Evolutionary conservation across 1,140 invertebrate genomes (phyloP).

Genomic region (Temnothorax curvispinosus): DNA sequence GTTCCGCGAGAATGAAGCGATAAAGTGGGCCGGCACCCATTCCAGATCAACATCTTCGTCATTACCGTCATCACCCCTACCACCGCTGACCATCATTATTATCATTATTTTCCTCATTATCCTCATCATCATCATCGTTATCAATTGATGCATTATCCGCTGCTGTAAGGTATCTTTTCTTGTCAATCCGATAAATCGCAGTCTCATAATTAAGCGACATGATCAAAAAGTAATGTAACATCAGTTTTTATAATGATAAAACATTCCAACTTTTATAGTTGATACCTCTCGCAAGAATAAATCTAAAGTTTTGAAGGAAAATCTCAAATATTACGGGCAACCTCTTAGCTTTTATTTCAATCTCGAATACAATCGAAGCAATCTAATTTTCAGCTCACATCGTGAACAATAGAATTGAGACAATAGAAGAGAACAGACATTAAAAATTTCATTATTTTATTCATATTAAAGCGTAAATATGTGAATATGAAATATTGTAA

Average conservation of each 20-base stretch:
- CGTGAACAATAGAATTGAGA: not conserved
- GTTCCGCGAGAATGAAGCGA: slow-evolving; percentile 73
- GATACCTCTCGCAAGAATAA: not conserved
- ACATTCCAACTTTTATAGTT: not conserved
- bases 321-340: not conserved
- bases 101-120: slow-evolving; percentile 41
- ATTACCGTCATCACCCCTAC: slow-evolving; percentile 49
- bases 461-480: not conserved
- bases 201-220: slow-evolving; percentile 7
- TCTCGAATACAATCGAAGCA: not conserved
- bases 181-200: slow-evolving; percentile 17
- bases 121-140: slow-evolving; percentile 33
- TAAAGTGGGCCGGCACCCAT: slow-evolving; percentile 65
- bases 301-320: not conserved
- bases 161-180: not conserved
- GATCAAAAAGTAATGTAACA: not conserved
- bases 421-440: not conserved
- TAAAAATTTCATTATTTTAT: not conserved
- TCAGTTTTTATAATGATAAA: not conserved
- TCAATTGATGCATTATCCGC: slow-evolving; percentile 21
- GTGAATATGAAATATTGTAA: not conserved
- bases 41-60: slow-evolving; percentile 55
- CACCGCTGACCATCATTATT: slow-evolving; percentile 19
- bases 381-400: not conserved
- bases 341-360: not conserved